Base-by-base conservation (phyloP, 1,140 invertebrate genomes). In the Trichonephila inaurata region DNA sequence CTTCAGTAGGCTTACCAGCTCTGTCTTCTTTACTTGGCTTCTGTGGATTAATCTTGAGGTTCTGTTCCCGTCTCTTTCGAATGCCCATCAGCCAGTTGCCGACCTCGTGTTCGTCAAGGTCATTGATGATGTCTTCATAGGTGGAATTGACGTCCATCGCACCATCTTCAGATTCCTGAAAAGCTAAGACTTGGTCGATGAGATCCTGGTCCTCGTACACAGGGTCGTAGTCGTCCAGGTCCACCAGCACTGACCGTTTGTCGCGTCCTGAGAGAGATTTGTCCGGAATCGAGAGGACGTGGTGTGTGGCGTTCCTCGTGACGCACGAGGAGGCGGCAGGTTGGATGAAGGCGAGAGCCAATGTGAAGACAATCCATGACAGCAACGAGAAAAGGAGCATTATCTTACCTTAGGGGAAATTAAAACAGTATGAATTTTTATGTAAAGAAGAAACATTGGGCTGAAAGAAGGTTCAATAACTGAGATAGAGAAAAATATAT, bases 301-400 rank as follows among this genome's bases (percentile, higher is more conserved):
- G 96, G 61, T 97, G 96, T 0, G 97, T 97, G 33, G 97, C 96
- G 96, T 99, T 99, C 83, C 97, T 96, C 4, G 96, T 96, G 61
- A 97, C 96, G 95, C 99, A 99, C 12, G 97, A 97, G 21, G 98
- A 97, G 1, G 98, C 97, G 14, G 98, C 97, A 0, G 99, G 99
- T 95, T 99, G 98, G 92, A 99, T 98, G 95, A 99, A 99, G 51
- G 98, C 98, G 94, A 99, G 96, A 0, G 99, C 98, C 85, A 99
- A 96, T 12, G 99, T 99, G 96, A 99, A 99, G 19, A 99, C 97
- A 58, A 99, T 98, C 98, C 99, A 99, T 90, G 98, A 98, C 7
- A 98, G 97, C 19, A 99, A 96, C 0, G 99, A 99, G 64, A 97
- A 98, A n/a, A 99, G 96, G 64, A 99, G 96, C 88, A 99, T 96